phyloP scores from a whole-genome alignment of 2,113 vertebrate species.

The Pristiophorus japonicus region DNA sequence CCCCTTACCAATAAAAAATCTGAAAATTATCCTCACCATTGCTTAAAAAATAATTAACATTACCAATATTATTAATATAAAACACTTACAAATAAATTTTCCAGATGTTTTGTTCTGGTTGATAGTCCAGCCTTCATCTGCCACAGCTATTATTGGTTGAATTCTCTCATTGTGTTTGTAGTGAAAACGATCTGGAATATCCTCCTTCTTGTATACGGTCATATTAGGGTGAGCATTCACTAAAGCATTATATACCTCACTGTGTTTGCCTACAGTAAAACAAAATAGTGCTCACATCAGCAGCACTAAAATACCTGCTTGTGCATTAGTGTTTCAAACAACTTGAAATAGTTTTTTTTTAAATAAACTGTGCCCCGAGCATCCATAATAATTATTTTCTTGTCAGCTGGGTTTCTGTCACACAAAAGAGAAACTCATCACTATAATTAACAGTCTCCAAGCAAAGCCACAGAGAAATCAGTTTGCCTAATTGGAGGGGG shows the following conservation, averaged over 20 bases:
- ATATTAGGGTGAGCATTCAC: slow-evolving; percentile 72
- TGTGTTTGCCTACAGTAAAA: slow-evolving; percentile 64
- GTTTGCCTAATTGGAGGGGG: not conserved
- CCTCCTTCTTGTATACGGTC: slow-evolving; percentile 73
- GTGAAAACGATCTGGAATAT: slow-evolving; percentile 69
- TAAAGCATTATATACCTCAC: slow-evolving; percentile 69
- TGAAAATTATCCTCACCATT: not conserved
- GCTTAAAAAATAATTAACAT: not conserved
- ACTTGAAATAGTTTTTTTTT: not conserved
- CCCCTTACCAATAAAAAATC: slow-evolving; percentile 31
- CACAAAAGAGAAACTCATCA: not conserved
- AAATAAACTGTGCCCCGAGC: not conserved
- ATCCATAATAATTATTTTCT: not conserved
- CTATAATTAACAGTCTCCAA: not conserved
- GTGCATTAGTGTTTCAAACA: not conserved
- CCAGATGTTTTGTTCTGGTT: slow-evolving; percentile 64
- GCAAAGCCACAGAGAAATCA: not conserved
- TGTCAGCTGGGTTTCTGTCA: not conserved
- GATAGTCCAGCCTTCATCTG: slow-evolving; percentile 78
- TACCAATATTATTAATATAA: slow-evolving; percentile 39
- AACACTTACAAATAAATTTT: slow-evolving; percentile 64
- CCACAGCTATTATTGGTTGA: slow-evolving; percentile 75
- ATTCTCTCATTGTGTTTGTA: slow-evolving; percentile 74
- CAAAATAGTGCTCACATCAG: slow-evolving; percentile 33
- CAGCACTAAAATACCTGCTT: not conserved